phyloP scores from a whole-genome alignment of 2,113 vertebrate genomes.

The Oncorhynchus tshawytscha region DNA sequence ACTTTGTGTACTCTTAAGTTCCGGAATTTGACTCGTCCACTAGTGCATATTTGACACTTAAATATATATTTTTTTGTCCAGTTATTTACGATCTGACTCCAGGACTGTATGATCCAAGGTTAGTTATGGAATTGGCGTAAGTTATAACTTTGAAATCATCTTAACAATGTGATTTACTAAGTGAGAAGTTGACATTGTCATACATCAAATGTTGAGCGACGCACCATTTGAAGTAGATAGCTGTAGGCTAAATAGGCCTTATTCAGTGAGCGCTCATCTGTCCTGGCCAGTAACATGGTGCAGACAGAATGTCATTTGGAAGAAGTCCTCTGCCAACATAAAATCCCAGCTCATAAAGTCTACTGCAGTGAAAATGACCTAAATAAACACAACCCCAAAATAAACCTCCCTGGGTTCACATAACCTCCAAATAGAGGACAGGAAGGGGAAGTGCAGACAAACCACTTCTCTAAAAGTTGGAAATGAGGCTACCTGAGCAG shows the following conservation, averaged over 20 bases:
- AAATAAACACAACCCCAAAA: conserved; percentile 48
- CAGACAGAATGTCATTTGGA: conserved; percentile 30
- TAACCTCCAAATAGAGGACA: conserved; percentile 15
- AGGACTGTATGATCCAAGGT: too few species aligned
- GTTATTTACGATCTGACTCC: too few species aligned
- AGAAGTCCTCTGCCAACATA: conserved; percentile 44
- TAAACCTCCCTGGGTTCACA: conserved; percentile 23
- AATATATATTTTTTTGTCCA: not conserved
- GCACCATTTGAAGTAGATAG: not conserved
- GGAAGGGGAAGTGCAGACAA: conserved; percentile 5
- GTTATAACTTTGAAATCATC: not conserved
- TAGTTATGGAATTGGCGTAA: not conserved
- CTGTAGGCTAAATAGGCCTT: not conserved
- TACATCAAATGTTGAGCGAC: not conserved
- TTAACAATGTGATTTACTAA: too few species aligned
- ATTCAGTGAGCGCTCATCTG: not conserved
- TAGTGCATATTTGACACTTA: not conserved
- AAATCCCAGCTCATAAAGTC: conserved; percentile 49
- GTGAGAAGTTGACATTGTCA: not conserved
- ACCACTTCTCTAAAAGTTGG: not conserved
- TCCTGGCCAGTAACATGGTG: conserved; percentile 29
- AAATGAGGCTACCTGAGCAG: not conserved
- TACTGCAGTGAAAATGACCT: conserved; percentile 43
- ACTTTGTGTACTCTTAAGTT: not conserved
- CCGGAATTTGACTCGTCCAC: not conserved